phyloP scores from a whole-genome alignment of 1,140 invertebrate species.

The Tenebrio molitor region DNA sequence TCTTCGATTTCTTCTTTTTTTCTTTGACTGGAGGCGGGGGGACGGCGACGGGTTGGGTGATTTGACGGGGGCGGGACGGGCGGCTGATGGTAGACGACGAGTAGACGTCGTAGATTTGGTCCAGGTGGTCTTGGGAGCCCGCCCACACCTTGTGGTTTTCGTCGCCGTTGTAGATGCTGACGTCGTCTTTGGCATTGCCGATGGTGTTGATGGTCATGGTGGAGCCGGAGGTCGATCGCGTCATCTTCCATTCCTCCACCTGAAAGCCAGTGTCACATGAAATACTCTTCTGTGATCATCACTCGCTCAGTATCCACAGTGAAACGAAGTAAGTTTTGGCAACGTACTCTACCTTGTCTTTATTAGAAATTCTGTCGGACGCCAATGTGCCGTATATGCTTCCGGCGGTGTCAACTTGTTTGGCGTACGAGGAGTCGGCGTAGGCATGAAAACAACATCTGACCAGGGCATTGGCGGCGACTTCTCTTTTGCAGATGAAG shows the following conservation, averaged over 20 bases:
- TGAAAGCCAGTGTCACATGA: slow-evolving; percentile 54
- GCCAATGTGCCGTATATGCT: slow-evolving; percentile 69
- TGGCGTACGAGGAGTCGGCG: slow-evolving; percentile 93
- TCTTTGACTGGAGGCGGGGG: slow-evolving; percentile 80
- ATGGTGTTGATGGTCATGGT: slow-evolving; percentile 73
- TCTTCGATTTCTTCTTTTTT: slow-evolving; percentile 71
- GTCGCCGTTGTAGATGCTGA: slow-evolving; percentile 84
- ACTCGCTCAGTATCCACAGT: too few species aligned
- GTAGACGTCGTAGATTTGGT: slow-evolving; percentile 81
- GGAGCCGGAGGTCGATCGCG: slow-evolving; percentile 69
- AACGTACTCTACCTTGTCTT: slow-evolving; percentile 64
- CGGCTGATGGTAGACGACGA: slow-evolving; percentile 80
- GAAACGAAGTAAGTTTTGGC: slow-evolving; percentile 32
- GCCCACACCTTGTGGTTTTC: slow-evolving; percentile 96
- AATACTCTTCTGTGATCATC: too few species aligned
- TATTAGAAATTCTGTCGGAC: slow-evolving; percentile 61
- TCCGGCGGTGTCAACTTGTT: slow-evolving; percentile 78
- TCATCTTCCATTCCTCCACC: slow-evolving; percentile 70
- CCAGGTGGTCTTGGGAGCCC: slow-evolving; percentile 80
- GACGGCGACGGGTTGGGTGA: slow-evolving; percentile 80
- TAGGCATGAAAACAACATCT: slow-evolving; percentile 96
- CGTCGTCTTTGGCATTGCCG: slow-evolving; percentile 64
- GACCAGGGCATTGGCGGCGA: slow-evolving; percentile 94
- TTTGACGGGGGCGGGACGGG: slow-evolving; percentile 84
- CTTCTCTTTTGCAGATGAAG: slow-evolving; percentile 97